Base-by-base conservation (phyloP, 2,113 vertebrate genomes). In the Lynx canadensis region DNA sequence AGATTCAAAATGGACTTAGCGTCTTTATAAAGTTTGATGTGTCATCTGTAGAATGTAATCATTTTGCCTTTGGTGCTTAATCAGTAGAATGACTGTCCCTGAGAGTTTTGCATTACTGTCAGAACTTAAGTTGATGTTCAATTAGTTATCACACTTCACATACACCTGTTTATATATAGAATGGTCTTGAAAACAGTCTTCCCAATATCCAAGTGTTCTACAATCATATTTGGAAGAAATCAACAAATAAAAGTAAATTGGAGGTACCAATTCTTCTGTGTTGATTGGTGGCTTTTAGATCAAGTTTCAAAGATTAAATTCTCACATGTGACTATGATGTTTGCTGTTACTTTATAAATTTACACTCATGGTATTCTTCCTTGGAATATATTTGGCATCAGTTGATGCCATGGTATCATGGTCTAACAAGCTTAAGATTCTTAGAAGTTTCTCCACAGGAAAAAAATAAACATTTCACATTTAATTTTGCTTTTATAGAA, bases 401-500 rank as follows among this genome's bases (percentile, higher is more conserved):
- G n/a, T 13, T 91, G 19, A 84, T 57, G 57, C n/a, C 82, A 71
- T 85, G 19, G 11, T 66, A 18, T 92, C 3, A 31, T 69, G 7
- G 9, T 71, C 50, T 69, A 81, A 81, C 31, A 71, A 92, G 8
- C 29, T 74, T 74, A 94, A 23, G 27, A 60, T 38, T 81, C 55
- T 78, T 87, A 52, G 29, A 96, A 83, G 2, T 78, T 92, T 83
- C 19, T 95, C 21, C 76, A 65, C 0, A 31, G 29, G 45, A 45
- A 93, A 74, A 52, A 86, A 91, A 55, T 31, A 9, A 13, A 66
- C 6, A 55, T 68, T 94, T 85, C 57, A 73, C 68, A 84, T 79
- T 96, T 94, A 95, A 89, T 87, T 96, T 94, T 84, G 7, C 27
- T 93, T 78, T 91, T 73, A 84, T 88, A 87, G n/a, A 74, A 93